Conservation (phyloP, 2,113 vertebrate species). For the Python bivittatus region DNA sequence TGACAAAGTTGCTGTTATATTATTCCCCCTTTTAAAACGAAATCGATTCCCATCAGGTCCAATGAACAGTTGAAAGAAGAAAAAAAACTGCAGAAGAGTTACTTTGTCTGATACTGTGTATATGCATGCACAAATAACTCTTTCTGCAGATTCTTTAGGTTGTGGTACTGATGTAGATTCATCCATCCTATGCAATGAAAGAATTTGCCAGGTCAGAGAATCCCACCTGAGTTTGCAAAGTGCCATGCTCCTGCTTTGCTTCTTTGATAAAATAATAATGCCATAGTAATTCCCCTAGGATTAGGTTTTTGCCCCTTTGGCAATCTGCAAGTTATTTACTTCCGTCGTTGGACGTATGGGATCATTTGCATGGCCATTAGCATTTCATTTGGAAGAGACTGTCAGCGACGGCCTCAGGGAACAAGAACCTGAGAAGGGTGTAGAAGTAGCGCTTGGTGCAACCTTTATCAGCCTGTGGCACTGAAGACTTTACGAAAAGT, state of each 20-base stretch:
- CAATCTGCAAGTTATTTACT: not conserved
- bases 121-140: not conserved
- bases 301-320: not conserved
- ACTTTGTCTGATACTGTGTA: not conserved
- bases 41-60: not conserved
- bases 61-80: not conserved
- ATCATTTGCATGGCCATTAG: not conserved
- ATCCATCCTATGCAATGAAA: not conserved
- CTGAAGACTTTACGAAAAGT: not conserved
- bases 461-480: not conserved
- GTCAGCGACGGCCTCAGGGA: not conserved
- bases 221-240: not conserved
- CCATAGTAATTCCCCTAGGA: not conserved
- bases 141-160: not conserved
- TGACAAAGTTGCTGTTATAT: not conserved
- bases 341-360: not conserved
- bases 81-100: not conserved
- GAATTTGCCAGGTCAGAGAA: constrained; percentile 3
- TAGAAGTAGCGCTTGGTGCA: no score
- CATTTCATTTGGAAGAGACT: not conserved
- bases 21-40: not conserved
- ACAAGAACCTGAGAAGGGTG: not conserved
- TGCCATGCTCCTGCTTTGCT: not conserved
- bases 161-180: not conserved
- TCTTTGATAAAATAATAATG: not conserved